Conservation (phyloP, 1,140 invertebrate genomes). For the Pristionchus pacificus region DNA sequence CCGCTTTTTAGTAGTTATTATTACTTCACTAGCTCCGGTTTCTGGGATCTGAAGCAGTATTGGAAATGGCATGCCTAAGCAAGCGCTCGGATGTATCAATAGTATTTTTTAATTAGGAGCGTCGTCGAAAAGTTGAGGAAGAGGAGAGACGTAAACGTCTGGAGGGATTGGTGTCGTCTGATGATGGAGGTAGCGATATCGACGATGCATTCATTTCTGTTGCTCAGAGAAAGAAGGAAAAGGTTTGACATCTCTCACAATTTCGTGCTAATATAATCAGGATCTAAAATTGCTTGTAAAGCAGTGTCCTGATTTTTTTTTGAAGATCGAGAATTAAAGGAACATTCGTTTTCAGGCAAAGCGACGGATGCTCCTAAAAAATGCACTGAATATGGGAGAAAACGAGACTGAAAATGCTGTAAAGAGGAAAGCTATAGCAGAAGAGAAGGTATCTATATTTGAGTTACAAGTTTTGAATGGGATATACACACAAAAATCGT, state of each 20-base stretch:
- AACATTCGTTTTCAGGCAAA: conserved; percentile 39
- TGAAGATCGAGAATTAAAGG: neutral
- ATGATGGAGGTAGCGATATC: conserved; percentile 27
- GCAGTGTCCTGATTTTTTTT: neutral
- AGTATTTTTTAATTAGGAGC: conserved; percentile 19
- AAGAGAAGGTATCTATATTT: conserved; percentile 57
- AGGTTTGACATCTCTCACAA: conserved; percentile 10
- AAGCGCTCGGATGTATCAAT: too few species aligned
- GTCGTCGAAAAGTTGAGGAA: conserved; percentile 19
- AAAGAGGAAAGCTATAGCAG: conserved; percentile 42
- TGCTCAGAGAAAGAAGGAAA: conserved; percentile 34
- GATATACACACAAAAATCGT: too few species aligned
- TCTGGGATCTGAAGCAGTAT: too few species aligned
- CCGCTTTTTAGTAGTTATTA: too few species aligned
- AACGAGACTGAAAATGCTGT: conserved; percentile 39
- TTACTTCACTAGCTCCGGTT: too few species aligned
- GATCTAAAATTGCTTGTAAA: neutral
- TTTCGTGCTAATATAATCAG: neutral
- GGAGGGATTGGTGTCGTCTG: conserved; percentile 32
- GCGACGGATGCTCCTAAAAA: conserved; percentile 45
- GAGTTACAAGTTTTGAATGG: too few species aligned
- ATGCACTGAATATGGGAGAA: conserved; percentile 37
- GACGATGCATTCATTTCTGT: conserved; percentile 30
- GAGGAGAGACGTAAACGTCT: conserved; percentile 25
- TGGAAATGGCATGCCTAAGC: neutral